Base-by-base conservation (phyloP, 2,797 vertebrate species). In the Poecilia gillii region DNA sequence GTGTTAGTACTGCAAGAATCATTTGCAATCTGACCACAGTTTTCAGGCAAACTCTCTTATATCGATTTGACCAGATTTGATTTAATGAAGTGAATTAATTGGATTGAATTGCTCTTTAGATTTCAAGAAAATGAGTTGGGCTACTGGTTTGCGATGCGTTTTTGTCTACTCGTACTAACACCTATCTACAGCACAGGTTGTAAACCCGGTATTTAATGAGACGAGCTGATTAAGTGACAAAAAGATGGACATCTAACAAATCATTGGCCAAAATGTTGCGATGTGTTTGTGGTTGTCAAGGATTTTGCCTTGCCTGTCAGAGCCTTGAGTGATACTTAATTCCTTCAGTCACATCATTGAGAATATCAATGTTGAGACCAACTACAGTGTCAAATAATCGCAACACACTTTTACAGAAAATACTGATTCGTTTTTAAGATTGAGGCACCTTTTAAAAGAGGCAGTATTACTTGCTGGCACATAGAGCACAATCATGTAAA, bases 31-130 rank as follows among this genome's bases (percentile, higher is more conserved):
- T 84, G 87, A 91, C 90, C 86, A 78, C 85, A 89, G 85, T 88
- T 83, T 85, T 82, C 83, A 87, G 89, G 84, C 82, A 87, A 82
- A 87, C 74, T 64, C 70, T 49, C 73, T 91, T 46, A 1, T 82
- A 89, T 90, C 79, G 85, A 90, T 87, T 85, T 33, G 77, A 72
- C 80, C 86, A 87, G 81, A 75, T 89, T 92, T 91, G 82, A 87
- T 89, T 93, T 87, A 92, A 92, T 91, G 88, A 85, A 87, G 84
- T 90, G 85, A 92, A 92, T 93, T 90, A 85, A 92, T 91, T 81
- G 86, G 86, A 90, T 57, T 28, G 74, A 81, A 82, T 79, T 87
- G 85, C 66, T 84, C 81, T 84, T 86, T 79, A 77, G 66, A 85
- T 74, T 78, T 82, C 75, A 71, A 46, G 75, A 80, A 73, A 83